phyloP scores from a whole-genome alignment of 2,113 vertebrate species.

The Lates calcarifer region DNA sequence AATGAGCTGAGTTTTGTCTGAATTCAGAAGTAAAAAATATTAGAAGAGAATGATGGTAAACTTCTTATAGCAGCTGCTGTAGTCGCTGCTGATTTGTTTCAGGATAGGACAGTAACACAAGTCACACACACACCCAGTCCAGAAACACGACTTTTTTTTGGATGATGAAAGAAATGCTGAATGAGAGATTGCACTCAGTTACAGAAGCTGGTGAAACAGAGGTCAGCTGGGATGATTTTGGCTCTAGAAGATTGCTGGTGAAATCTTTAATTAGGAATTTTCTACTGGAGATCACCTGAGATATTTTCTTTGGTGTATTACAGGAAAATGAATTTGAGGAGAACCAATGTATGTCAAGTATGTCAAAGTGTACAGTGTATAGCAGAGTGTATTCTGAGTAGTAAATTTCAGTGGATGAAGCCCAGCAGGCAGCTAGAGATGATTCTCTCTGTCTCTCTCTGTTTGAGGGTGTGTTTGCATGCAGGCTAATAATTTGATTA shows the following conservation, averaged over 20 bases:
- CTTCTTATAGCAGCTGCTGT: neutral
- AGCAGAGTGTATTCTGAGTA: neutral
- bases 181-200: neutral
- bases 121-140: no score
- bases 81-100: neutral
- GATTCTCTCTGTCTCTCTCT: neutral
- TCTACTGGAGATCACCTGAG: neutral
- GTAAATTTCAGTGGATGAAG: neutral
- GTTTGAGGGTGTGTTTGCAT: slow-evolving; percentile 7
- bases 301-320: neutral
- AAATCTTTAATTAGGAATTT: neutral
- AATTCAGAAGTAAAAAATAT: no score
- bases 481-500: slow-evolving; percentile 22
- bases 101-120: neutral
- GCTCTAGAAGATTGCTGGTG: neutral
- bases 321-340: neutral
- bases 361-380: neutral
- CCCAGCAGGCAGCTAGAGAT: neutral
- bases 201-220: neutral
- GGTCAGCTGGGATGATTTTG: neutral
- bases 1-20: no score
- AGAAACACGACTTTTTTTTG: neutral
- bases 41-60: no score
- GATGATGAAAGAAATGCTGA: neutral
- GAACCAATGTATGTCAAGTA: neutral